phyloP scores from a whole-genome alignment of 2,888 invertebrate species.

The Leucophora obtusa region DNA sequence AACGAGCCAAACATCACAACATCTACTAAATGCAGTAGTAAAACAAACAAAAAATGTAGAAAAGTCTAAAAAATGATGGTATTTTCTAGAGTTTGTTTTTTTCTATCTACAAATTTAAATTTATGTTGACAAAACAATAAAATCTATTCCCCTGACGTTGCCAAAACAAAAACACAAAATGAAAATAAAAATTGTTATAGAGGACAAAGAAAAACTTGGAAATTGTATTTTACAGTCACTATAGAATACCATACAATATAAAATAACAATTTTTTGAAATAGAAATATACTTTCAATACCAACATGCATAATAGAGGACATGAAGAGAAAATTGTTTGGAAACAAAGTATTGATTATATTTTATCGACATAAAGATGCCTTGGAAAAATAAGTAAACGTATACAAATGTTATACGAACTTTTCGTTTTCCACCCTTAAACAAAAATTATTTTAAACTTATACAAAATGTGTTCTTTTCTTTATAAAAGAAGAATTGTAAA shows the following conservation, averaged over 20 bases:
- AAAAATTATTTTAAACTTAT: background rate
- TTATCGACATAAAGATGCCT: slow-evolving; percentile 49
- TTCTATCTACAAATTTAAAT: slow-evolving; percentile 46
- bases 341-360: slow-evolving; percentile 59
- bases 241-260: background rate
- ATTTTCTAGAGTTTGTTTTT: background rate
- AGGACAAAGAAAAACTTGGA: background rate
- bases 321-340: slow-evolving; percentile 12
- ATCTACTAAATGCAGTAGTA: background rate
- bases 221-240: background rate
- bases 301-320: background rate
- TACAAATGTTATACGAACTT: background rate
- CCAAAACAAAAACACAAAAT: slow-evolving; percentile 14
- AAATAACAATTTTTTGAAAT: background rate
- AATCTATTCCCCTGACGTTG: slow-evolving; percentile 55
- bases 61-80: slow-evolving; percentile 12
- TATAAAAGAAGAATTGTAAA: background rate
- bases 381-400: background rate
- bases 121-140: slow-evolving; percentile 64
- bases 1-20: slow-evolving; percentile 26
- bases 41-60: slow-evolving; percentile 4
- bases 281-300: too few relatives aligned
- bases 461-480: background rate
- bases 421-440: background rate
- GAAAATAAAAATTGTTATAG: slow-evolving; percentile 7